A percentile compares a stretch with the other conserved stretches of the same genome.
These are phyloP conservation scores for Helicoverpa zea DNA, from an alignment of 1,140 invertebrate genomes.

Conservation along the genomic window DNA sequence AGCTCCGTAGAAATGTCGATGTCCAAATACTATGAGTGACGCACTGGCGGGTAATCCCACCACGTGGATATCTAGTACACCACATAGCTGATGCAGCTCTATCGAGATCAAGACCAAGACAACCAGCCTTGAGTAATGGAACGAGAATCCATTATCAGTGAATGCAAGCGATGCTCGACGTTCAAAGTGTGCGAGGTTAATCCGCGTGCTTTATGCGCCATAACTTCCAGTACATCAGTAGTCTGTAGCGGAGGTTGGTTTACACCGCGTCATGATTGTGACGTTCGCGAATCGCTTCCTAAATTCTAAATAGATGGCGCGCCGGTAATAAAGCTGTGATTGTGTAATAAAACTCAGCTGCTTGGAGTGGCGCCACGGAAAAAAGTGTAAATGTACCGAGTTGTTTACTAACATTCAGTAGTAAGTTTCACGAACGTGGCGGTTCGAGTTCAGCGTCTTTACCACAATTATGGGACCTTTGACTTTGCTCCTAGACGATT, in stretches of 20 bases:
- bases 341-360: conserved; percentile 74
- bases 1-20: conserved; percentile 75
- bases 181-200: conserved; percentile 21
- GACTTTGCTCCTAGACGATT: conserved; percentile 55
- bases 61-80: conserved; percentile 38
- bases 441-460: conserved; percentile 56
- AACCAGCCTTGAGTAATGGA: background rate
- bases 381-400: conserved; percentile 64
- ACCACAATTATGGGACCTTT: conserved; percentile 65
- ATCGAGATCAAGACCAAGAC: background rate
- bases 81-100: background rate
- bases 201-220: conserved; percentile 15
- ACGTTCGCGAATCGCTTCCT: conserved; percentile 41
- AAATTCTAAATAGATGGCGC: conserved; percentile 47
- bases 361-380: conserved; percentile 58
- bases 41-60: conserved; percentile 59
- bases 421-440: conserved; percentile 58
- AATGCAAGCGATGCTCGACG: conserved; percentile 5
- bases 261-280: conserved; percentile 34
- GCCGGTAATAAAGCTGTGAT: conserved; percentile 63
- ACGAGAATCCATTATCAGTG: background rate
- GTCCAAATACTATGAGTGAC: conserved; percentile 67
- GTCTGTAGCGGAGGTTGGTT: background rate
- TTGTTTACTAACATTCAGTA: conserved; percentile 78
- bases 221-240: conserved; percentile 9